Evolutionary conservation across 2,113 vertebrate species (phyloP).

Genomic region (Microcebus murinus): DNA sequence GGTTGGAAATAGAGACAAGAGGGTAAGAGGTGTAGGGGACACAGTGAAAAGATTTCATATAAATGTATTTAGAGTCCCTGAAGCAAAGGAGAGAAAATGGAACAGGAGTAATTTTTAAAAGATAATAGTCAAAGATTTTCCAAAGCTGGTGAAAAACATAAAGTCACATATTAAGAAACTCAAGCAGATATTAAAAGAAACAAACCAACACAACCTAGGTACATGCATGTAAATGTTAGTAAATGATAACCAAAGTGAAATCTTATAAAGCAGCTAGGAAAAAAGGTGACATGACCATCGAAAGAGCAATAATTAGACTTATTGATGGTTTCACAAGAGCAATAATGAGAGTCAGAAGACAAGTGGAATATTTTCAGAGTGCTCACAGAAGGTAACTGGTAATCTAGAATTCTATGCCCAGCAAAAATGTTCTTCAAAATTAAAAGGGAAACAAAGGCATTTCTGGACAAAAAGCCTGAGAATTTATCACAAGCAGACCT

Average conservation of each 20-base stretch:
- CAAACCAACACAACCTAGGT: background rate
- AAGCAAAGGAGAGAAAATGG: constrained; percentile 10
- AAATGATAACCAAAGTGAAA: background rate
- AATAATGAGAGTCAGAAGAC: background rate
- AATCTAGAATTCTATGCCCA: background rate
- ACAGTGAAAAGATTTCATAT: background rate
- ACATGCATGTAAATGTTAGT: background rate
- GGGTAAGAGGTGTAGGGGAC: background rate
- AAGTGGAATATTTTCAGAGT: background rate
- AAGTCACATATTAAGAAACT: background rate
- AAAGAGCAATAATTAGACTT: background rate
- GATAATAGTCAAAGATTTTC: background rate
- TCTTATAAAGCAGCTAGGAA: background rate
- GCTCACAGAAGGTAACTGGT: background rate
- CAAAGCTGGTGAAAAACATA: background rate
- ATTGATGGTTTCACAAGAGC: background rate
- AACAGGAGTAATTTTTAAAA: background rate
- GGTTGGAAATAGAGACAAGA: background rate
- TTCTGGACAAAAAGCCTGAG: background rate
- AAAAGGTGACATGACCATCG: background rate
- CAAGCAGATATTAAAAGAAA: constrained; percentile 9
- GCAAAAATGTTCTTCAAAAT: background rate
- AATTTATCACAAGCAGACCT: background rate
- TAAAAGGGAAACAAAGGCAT: background rate
- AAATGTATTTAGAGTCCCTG: background rate